These are phyloP conservation scores for Tolmerus cingulatus DNA, from an alignment of 2,888 invertebrate species.

Conservation along the genomic window DNA sequence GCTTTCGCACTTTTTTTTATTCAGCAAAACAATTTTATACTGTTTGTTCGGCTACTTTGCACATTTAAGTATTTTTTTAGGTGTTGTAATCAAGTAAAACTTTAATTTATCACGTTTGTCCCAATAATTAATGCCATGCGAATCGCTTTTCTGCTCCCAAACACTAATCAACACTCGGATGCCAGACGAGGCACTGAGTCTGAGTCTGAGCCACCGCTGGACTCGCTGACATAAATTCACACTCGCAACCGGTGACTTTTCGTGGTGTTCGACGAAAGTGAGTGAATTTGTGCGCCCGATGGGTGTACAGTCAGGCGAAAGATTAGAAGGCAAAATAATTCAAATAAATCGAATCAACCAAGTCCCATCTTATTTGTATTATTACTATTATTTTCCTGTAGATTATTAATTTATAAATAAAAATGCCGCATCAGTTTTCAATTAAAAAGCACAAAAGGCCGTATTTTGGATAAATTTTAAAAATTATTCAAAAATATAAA, in stretches of 20 bases:
- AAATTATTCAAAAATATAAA: too few species aligned
- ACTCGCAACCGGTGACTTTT: background rate
- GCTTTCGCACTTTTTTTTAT: background rate
- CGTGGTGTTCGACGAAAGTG: background rate
- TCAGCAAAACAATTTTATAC: background rate
- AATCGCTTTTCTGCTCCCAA: background rate
- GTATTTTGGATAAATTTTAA: too few species aligned
- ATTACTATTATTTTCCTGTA: too few species aligned
- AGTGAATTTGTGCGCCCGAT: background rate
- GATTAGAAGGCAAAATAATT: background rate
- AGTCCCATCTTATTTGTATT: too few species aligned
- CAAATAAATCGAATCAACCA: too few species aligned
- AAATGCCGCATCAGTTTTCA: too few species aligned
- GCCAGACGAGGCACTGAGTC: background rate
- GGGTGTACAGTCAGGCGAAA: background rate
- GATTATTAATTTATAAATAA: too few species aligned
- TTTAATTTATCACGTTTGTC: background rate
- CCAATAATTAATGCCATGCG: background rate
- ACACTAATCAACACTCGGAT: background rate
- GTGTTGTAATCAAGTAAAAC: background rate
- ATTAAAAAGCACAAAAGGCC: too few species aligned
- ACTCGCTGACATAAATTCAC: background rate
- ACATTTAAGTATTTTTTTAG: background rate
- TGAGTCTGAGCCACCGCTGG: background rate
- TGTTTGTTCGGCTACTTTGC: background rate